Evolutionary conservation across 2,113 vertebrate genomes (phyloP), one percentile per base, ranked within the genome.

Genomic region (Dolichotis patagonum): DNA sequence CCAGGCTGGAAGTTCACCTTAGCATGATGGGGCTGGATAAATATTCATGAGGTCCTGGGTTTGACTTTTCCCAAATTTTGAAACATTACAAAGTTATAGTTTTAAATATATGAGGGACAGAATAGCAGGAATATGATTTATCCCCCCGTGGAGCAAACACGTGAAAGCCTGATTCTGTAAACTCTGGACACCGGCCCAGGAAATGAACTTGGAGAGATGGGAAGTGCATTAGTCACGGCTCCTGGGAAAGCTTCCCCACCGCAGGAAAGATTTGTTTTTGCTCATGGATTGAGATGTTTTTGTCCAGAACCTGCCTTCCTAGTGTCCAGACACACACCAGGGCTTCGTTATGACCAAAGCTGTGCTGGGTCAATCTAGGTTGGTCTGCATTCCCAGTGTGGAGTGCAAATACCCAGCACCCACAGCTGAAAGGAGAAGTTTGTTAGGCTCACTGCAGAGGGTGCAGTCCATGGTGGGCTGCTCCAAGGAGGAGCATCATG

Each of bases 311-410:
- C 46, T 12, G 8, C 69, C n/a, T 35, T 41, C 22, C 69, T 20
- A 2, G 10, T 0, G 20, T 73, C 69, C 38, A 26, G 71, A 41
- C 20, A 0, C 11, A 20, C 20, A 38, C 4, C 0, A 2, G 24
- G 20, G 38, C 10, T 12, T 13, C 38, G 11, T 12, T 75, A 4
- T 12, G 22, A 6, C 71, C 71, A 28, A 43, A 75, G 71, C 22
- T 11, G 38, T 26, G 22, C 10, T 22, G 20, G 20, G 12, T 41
- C 22, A 2, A 8, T 13, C 71, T 41, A 41, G 20, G 7, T 24
- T 12, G 20, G 17, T 11, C n/a, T 12, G 38, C 20, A 1, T 24
- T 24, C 10, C 69, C 38, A 41, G 3, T 2, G 69, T 7, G 19
- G 69, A 10, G 69, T 10, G n/a, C 38, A 10, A 20, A 71, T 71